phyloP scores from a whole-genome alignment of 2,888 invertebrate species.

The Amphipyra berbera region DNA sequence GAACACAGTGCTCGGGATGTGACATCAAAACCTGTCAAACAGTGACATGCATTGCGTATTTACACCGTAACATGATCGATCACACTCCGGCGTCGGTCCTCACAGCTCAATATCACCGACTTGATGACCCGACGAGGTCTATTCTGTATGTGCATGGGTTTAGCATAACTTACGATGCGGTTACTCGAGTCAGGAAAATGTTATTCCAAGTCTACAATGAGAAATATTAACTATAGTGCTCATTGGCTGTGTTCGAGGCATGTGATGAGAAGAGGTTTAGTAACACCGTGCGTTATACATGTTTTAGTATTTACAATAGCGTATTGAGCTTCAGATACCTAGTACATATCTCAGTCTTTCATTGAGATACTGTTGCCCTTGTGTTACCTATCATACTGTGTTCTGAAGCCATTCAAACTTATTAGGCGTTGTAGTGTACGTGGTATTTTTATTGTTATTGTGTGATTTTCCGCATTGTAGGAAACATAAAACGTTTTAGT shows the following conservation, averaged over 20 bases:
- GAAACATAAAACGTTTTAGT: constrained; percentile 59
- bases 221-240: constrained; percentile 88
- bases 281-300: constrained; percentile 88
- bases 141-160: constrained; percentile 88
- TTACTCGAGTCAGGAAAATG: constrained; percentile 88
- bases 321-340: constrained; percentile 59
- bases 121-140: constrained; percentile 77
- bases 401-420: constrained; percentile 80
- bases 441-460: constrained; percentile 70
- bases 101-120: constrained; percentile 69
- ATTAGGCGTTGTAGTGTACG: constrained; percentile 77
- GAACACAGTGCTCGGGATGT: constrained; percentile 90
- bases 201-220: constrained; percentile 89
- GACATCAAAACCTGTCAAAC: constrained; percentile 89
- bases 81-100: constrained; percentile 70
- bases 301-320: constrained; percentile 88
- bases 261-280: constrained; percentile 89
- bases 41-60: constrained; percentile 90
- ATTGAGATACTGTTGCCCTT: constrained; percentile 74
- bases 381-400: constrained; percentile 75
- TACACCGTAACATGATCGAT: constrained; percentile 81
- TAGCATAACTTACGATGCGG: constrained; percentile 89
- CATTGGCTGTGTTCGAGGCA: constrained; percentile 89
- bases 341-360: constrained; percentile 76
- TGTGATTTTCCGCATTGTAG: constrained; percentile 69